Percentiles rank a stretch among this genome's conserved stretches.
Conservation (phyloP, 2,113 vertebrate species). For the Pyxicephalus adspersus region DNA sequence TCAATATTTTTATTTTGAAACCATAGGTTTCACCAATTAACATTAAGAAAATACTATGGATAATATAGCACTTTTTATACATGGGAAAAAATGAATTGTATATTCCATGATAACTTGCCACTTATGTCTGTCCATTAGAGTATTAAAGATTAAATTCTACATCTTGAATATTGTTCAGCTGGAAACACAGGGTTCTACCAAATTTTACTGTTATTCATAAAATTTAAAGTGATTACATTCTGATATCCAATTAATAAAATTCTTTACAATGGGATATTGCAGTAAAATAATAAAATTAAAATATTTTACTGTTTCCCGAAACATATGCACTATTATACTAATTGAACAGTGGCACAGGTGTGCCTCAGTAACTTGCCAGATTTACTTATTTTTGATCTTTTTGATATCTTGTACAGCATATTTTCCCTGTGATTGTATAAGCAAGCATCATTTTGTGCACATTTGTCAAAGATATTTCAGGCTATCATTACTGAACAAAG, state of each 20-base stretch:
- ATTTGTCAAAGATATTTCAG: conserved; percentile 8
- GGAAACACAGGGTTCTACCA: background rate
- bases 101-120: no score
- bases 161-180: background rate
- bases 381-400: conserved; percentile 4
- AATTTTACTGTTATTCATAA: background rate
- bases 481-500: background rate
- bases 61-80: no score
- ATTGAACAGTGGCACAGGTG: conserved; percentile 8
- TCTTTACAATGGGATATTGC: background rate
- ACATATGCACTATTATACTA: background rate
- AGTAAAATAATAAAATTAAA: conserved; percentile 1
- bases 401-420: background rate
- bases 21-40: no score
- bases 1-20: no score
- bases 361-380: conserved; percentile 2
- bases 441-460: background rate
- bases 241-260: background rate
- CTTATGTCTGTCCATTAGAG: no score
- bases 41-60: no score
- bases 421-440: background rate
- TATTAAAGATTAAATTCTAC: background rate
- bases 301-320: background rate
- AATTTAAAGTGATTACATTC: conserved; percentile 23
- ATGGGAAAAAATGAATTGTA: no score